A percentile compares a stretch with the other conserved stretches of the same genome.
These are phyloP conservation scores for Omphaloscelis lunosa DNA, from an alignment of 2,888 invertebrate species.

Conservation along the genomic window DNA sequence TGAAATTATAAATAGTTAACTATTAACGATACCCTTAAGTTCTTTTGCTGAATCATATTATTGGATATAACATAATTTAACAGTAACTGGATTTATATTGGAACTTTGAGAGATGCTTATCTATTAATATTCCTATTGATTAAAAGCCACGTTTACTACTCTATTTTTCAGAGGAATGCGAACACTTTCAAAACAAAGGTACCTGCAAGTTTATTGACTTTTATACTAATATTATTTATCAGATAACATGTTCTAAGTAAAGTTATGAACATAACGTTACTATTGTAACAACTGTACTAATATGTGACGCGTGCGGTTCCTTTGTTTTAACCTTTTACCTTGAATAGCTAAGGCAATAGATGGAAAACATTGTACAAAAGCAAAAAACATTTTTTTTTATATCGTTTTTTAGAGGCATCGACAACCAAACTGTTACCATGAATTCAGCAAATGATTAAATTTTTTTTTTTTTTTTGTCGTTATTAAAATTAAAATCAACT, in stretches of 20 bases:
- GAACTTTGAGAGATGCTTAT: neutral
- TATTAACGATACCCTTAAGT: neutral
- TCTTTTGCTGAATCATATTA: neutral
- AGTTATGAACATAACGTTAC: neutral
- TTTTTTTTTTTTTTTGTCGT: too few species aligned
- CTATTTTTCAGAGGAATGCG: neutral
- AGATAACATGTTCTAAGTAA: constrained; percentile 7
- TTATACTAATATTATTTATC: neutral
- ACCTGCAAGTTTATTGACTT: constrained; percentile 25
- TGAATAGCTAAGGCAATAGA: neutral
- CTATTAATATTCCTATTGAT: neutral
- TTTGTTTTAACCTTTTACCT: neutral
- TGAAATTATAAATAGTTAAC: neutral
- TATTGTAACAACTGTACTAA: constrained; percentile 42
- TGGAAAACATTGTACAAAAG: neutral
- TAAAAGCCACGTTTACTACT: neutral
- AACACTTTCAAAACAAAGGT: neutral
- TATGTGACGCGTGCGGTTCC: constrained; percentile 31
- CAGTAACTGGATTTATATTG: neutral
- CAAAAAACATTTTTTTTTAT: neutral
- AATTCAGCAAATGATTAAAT: too few species aligned
- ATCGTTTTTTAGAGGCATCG: too few species aligned
- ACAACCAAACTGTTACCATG: too few species aligned
- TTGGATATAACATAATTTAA: too few species aligned
- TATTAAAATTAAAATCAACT: too few species aligned